Evolutionary conservation across 1,140 invertebrate species (phyloP), one percentile per base, ranked within the genome.

Genomic region (Hycleus phaleratus): DNA sequence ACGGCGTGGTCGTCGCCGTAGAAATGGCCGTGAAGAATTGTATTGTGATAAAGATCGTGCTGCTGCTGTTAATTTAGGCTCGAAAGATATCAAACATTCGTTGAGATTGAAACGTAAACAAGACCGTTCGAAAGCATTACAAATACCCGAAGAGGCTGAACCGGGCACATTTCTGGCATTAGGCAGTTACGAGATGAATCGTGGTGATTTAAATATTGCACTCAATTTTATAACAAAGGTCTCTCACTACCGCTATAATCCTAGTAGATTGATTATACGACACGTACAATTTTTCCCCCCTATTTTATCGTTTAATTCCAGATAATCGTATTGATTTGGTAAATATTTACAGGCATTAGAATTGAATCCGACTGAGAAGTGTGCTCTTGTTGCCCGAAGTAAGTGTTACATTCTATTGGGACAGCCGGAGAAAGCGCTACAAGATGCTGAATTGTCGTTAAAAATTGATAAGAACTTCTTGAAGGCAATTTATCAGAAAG

Each of bases 21-120:
- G 7, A 7, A 32, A 32, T 32, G 32, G 4, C 32, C 32, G 71
- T 24, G 83, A 87, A 62, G 90, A 93, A 68, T 73, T 89, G 9
- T 94, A 93, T 68, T 93, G 90, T 7, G 91, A 94, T 71, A 94
- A 93, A 68, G 91, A 93, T 71, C 74, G 91, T 7, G 91, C 91
- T 0, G 91, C 91, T 0, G 90, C 91, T 1, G 90, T 93, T 4
- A 89, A 90, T 63, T 82, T 92, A 79, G 89, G 88, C 0, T 78
- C 58, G 77, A 83, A 46, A 49, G 90, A 94, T 69, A 93, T 93
- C 38, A 93, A 93, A 66, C 85, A 87, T 58, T 90, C 87, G 24
- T 74, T 93, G 48, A 88, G 84, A 67, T 80, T 88, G 56, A 93
- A 93, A 66, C 80, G 86, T 52, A 82, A 85, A 51, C 83, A 88